Percentiles rank a stretch among this genome's conserved stretches.
phyloP scores from a whole-genome alignment of 2,113 vertebrate species.

The Chionomys nivalis region DNA sequence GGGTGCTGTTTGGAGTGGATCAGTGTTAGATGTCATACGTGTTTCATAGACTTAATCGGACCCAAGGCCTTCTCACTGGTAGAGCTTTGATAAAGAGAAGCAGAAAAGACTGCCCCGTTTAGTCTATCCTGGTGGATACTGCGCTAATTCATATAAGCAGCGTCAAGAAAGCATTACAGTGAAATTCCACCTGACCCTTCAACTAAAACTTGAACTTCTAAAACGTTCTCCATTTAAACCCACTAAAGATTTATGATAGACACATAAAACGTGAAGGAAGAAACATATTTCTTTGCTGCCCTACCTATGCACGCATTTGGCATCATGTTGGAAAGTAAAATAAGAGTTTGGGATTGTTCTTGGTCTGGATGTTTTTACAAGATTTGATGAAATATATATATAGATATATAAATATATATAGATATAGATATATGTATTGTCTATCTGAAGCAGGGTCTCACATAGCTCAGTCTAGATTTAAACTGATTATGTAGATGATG shows the following conservation, averaged over 20 bases:
- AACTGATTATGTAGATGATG: background rate
- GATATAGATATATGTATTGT: fast-evolving
- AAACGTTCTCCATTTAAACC: slow-evolving; percentile 45
- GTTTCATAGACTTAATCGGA: slow-evolving; percentile 50
- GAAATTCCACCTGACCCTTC: slow-evolving; percentile 38
- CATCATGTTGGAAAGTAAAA: background rate
- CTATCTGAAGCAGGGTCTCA: background rate
- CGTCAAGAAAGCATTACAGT: slow-evolving; percentile 50
- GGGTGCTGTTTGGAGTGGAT: slow-evolving; percentile 59
- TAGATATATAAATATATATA: fast-evolving
- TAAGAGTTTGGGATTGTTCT: background rate
- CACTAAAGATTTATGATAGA: slow-evolving; percentile 58
- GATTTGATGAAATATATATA: background rate
- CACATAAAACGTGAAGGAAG: slow-evolving; percentile 22
- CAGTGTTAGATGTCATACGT: slow-evolving; percentile 47
- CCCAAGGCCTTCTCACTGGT: slow-evolving; percentile 62
- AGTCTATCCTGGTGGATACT: slow-evolving; percentile 64
- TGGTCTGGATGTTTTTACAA: slow-evolving; percentile 39
- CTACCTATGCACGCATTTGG: slow-evolving; percentile 9
- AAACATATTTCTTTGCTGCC: slow-evolving; percentile 59
- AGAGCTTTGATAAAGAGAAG: slow-evolving; percentile 72
- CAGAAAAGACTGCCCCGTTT: slow-evolving; percentile 39
- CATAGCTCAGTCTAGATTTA: background rate
- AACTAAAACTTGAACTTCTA: slow-evolving; percentile 61
- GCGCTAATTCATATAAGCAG: slow-evolving; percentile 55